Conservation (phyloP, 2,797 vertebrate genomes). For the Otolemur crassicaudatus region DNA sequence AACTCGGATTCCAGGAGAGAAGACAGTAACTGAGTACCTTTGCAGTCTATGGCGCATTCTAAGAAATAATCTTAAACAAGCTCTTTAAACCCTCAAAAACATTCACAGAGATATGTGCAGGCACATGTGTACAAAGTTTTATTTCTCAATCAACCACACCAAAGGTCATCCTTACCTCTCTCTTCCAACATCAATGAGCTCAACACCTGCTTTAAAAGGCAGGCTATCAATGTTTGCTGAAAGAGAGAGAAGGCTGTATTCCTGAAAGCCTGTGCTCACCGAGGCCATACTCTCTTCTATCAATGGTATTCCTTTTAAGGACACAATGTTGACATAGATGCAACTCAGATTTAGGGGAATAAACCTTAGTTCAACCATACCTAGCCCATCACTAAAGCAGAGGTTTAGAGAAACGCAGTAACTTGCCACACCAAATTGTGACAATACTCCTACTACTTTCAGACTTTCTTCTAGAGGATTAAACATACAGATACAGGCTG, state of each 20-base stretch:
- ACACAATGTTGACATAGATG: background rate
- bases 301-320: background rate
- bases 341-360: background rate
- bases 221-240: background rate
- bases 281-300: background rate
- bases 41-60: background rate
- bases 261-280: background rate
- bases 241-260: background rate
- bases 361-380: background rate
- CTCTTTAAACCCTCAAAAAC: background rate
- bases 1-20: background rate
- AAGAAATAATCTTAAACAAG: background rate
- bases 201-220: background rate
- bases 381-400: background rate
- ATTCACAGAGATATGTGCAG: background rate
- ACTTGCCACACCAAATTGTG: background rate
- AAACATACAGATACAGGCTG: background rate
- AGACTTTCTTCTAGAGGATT: background rate
- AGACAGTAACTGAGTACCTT: background rate
- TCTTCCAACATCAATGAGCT: background rate
- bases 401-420: background rate
- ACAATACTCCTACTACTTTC: background rate
- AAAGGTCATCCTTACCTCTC: background rate
- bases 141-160: background rate
- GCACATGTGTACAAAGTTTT: background rate